Evolutionary conservation across 2,113 vertebrate species (phyloP).

Genomic region (Pangasianodon hypophthalmus): DNA sequence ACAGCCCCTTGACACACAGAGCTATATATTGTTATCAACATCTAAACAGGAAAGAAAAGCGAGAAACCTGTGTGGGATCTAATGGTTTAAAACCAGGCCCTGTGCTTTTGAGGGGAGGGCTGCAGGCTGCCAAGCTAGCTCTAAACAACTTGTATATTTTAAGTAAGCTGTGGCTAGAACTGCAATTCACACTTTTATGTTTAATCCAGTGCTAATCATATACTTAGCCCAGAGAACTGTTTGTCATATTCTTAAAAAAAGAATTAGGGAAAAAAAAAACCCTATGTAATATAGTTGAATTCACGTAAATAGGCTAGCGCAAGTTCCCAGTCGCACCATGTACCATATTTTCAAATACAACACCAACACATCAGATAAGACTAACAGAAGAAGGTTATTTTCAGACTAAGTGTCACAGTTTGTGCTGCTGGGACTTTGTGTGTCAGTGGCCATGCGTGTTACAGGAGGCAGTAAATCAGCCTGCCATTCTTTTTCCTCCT

Average conservation of each 20-base stretch:
- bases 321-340: neutral
- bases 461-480: constrained; percentile 43
- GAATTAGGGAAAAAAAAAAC: neutral
- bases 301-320: neutral
- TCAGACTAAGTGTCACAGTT: neutral
- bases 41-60: neutral
- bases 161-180: neutral
- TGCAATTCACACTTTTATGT: neutral
- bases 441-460: neutral
- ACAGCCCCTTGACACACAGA: neutral
- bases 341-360: neutral
- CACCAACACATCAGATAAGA: constrained; percentile 14
- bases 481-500: constrained; percentile 39
- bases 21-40: neutral
- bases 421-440: neutral
- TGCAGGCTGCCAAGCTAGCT: neutral
- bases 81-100: neutral
- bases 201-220: neutral
- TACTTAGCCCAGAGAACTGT: neutral
- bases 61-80: neutral
- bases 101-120: neutral
- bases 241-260: neutral
- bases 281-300: neutral
- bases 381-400: constrained; percentile 34
- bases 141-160: constrained; percentile 3